Evolutionary conservation across 2,888 invertebrate species (phyloP).

Genomic region (Tinea semifulvella): DNA sequence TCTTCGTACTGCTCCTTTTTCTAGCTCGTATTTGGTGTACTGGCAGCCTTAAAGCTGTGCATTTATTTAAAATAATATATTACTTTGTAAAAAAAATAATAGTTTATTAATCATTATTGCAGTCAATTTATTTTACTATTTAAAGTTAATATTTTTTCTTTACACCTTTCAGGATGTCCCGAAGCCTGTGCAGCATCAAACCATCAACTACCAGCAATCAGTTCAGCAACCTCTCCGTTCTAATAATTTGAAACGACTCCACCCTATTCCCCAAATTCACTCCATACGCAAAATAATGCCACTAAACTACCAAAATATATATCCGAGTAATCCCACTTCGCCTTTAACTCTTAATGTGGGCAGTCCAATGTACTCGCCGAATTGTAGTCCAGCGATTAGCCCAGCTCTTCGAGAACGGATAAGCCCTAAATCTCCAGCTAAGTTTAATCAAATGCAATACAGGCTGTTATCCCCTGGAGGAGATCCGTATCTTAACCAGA

Average conservation of each 20-base stretch:
- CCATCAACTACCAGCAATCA: neutral
- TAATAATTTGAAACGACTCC: neutral
- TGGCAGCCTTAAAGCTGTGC: no score
- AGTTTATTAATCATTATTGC: no score
- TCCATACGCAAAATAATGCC: neutral
- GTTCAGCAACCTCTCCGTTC: neutral
- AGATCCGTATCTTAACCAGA: slow-evolving; percentile 50
- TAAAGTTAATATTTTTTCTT: neutral
- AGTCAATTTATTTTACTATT: neutral
- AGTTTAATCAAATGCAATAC: slow-evolving; percentile 41
- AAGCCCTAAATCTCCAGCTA: slow-evolving; percentile 45
- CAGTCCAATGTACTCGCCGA: slow-evolving; percentile 50
- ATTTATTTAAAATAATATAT: no score
- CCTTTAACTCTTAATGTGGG: slow-evolving; percentile 44
- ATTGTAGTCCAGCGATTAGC: slow-evolving; percentile 45
- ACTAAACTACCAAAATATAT: neutral
- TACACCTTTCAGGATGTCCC: slow-evolving; percentile 11
- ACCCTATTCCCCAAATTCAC: neutral
- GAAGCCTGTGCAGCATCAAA: slow-evolving; percentile 2
- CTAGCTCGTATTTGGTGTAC: no score
- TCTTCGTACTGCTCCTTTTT: no score
- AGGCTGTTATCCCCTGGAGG: slow-evolving; percentile 38
- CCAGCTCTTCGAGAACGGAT: slow-evolving; percentile 42
- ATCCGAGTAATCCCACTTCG: slow-evolving; percentile 33
- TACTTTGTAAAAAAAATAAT: no score